Conservation (phyloP, 2,888 invertebrate genomes). For the Hyppa rectilinea region DNA sequence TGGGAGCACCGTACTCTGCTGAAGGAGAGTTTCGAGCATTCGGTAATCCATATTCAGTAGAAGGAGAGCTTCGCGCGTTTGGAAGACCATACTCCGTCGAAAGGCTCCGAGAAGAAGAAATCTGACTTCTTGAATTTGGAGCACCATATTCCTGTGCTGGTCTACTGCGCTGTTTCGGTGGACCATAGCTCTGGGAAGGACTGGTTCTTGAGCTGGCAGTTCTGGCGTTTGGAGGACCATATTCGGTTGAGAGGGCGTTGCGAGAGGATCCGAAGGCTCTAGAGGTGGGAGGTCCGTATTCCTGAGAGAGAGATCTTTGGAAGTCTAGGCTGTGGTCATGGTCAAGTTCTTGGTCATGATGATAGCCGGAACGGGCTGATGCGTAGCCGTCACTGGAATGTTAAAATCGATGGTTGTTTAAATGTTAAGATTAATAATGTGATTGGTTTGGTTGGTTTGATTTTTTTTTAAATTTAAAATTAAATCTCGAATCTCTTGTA, state of each 20-base stretch:
- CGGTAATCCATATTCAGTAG: slow-evolving; percentile 58
- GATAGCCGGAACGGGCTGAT: slow-evolving; percentile 71
- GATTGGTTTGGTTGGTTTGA: no score
- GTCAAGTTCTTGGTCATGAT: slow-evolving; percentile 53
- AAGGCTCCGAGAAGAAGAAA: slow-evolving; percentile 57
- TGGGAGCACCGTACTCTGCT: slow-evolving; percentile 56
- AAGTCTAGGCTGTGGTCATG: slow-evolving; percentile 65
- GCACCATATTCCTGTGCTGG: slow-evolving; percentile 72
- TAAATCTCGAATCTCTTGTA: neutral
- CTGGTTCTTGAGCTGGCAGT: slow-evolving; percentile 39
- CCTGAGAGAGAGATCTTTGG: slow-evolving; percentile 70
- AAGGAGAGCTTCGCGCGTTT: slow-evolving; percentile 65
- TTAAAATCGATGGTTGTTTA: neutral
- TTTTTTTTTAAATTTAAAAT: neutral
- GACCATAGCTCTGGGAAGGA: slow-evolving; percentile 63
- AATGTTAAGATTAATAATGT: neutral
- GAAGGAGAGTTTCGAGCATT: slow-evolving; percentile 32
- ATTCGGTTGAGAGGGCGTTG: slow-evolving; percentile 71
- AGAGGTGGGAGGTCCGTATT: slow-evolving; percentile 71
- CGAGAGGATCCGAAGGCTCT: slow-evolving; percentile 63
- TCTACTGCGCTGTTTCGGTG: slow-evolving; percentile 51
- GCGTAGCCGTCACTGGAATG: slow-evolving; percentile 80
- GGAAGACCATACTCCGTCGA: slow-evolving; percentile 73
- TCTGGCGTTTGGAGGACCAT: slow-evolving; percentile 68
- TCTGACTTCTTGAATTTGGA: slow-evolving; percentile 61